Evolutionary conservation across 2,113 vertebrate species (phyloP).

Genomic region (Rhizomys pruinosus): DNA sequence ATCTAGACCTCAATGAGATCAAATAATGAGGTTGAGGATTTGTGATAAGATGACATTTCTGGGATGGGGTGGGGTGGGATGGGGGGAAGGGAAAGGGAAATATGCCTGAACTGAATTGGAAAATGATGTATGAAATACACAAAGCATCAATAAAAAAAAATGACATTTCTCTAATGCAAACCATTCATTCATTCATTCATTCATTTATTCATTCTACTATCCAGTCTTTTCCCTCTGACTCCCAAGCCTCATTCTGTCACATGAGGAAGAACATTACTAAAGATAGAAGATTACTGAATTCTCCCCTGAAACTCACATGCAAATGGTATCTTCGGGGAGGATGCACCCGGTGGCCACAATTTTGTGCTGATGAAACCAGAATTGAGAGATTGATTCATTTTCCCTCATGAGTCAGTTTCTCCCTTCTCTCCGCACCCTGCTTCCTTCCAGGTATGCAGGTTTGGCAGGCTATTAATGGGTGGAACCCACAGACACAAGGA

Average conservation of each 20-base stretch:
- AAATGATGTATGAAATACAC: too few relatives aligned
- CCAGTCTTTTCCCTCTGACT: background rate
- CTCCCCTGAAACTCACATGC: background rate
- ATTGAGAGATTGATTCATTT: slow-evolving; percentile 5
- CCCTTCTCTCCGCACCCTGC: slow-evolving; percentile 21
- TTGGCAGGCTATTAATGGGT: slow-evolving; percentile 72
- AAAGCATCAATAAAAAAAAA: too few relatives aligned
- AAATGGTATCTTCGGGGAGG: background rate
- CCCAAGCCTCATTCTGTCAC: background rate
- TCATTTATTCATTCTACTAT: background rate
- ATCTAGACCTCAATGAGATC: background rate
- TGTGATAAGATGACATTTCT: background rate
- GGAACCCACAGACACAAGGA: slow-evolving; percentile 80
- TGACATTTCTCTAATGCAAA: background rate
- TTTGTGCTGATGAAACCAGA: background rate
- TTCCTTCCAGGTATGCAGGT: slow-evolving; percentile 74
- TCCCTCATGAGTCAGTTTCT: background rate
- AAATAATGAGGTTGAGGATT: background rate
- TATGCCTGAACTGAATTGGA: too few relatives aligned
- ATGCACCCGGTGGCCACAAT: background rate
- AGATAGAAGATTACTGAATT: background rate
- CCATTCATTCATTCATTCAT: too few relatives aligned
- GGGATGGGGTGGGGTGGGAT: too few relatives aligned
- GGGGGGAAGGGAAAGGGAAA: too few relatives aligned
- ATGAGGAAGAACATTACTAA: background rate